Evolutionary conservation across 2,113 vertebrate genomes (phyloP).

Genomic region (Pluvianellus socialis): DNA sequence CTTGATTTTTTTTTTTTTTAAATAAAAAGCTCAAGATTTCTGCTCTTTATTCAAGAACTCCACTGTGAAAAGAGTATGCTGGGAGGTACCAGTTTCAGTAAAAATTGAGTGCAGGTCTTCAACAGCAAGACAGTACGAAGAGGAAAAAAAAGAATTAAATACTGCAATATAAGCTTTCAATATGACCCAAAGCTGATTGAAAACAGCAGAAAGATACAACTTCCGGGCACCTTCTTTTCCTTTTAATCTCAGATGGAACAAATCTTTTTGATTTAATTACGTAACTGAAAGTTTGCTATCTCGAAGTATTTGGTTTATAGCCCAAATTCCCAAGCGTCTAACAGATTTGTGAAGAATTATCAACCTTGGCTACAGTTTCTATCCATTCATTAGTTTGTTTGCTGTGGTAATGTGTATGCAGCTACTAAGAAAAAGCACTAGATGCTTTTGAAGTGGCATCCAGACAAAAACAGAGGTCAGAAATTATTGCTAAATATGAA

Average conservation of each 20-base stretch:
- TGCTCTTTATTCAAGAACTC: background rate
- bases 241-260: background rate
- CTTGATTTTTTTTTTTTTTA: background rate
- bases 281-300: background rate
- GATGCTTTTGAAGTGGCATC: conserved; percentile 4
- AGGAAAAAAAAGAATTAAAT: background rate
- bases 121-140: background rate
- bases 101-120: background rate
- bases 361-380: background rate
- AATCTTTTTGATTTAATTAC: background rate
- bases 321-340: background rate
- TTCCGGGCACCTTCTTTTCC: background rate
- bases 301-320: background rate
- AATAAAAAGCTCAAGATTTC: background rate
- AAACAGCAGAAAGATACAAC: background rate
- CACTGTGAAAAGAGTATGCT: background rate
- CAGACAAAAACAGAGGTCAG: background rate
- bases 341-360: background rate
- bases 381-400: background rate
- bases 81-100: background rate
- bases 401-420: background rate
- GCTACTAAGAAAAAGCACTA: background rate
- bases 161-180: background rate
- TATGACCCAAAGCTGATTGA: background rate
- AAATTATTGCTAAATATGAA: background rate